Conservation (phyloP, 2,888 invertebrate species). For the Luperina nickerlii region DNA sequence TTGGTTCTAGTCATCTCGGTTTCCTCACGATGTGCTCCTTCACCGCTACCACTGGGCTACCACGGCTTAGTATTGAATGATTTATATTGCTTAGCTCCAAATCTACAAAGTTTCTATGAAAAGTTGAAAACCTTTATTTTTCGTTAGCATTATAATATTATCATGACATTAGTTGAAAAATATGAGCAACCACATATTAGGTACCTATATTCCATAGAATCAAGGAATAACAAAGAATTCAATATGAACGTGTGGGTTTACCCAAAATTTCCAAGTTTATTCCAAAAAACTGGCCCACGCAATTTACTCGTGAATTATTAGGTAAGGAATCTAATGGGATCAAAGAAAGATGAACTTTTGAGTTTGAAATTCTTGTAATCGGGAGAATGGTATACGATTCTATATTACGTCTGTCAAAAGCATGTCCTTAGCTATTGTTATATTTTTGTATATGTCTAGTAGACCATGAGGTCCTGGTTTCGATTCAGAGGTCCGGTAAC, state of each 20-base stretch:
- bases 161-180: slow-evolving; percentile 1
- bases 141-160: background rate
- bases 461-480: background rate
- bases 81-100: background rate
- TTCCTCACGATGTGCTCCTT: background rate
- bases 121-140: background rate
- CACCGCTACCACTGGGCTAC: background rate
- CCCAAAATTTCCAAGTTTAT: slow-evolving; percentile 37
- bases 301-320: slow-evolving; percentile 55
- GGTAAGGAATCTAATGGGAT: slow-evolving; percentile 58
- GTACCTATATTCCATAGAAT: background rate
- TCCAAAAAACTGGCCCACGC: slow-evolving; percentile 53
- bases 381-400: slow-evolving; percentile 18
- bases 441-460: background rate
- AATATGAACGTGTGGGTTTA: slow-evolving; percentile 36
- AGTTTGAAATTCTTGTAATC: slow-evolving; percentile 35
- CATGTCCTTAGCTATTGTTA: slow-evolving; percentile 18
- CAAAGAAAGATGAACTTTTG: slow-evolving; percentile 52
- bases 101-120: background rate
- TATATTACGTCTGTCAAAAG: slow-evolving; percentile 32
- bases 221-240: slow-evolving; percentile 33
- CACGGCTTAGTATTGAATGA: background rate
- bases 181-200: background rate
- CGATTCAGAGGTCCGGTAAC: background rate
- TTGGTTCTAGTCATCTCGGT: background rate